Evolutionary conservation across 2,797 vertebrate species (phyloP).

Genomic region (Alca torda): DNA sequence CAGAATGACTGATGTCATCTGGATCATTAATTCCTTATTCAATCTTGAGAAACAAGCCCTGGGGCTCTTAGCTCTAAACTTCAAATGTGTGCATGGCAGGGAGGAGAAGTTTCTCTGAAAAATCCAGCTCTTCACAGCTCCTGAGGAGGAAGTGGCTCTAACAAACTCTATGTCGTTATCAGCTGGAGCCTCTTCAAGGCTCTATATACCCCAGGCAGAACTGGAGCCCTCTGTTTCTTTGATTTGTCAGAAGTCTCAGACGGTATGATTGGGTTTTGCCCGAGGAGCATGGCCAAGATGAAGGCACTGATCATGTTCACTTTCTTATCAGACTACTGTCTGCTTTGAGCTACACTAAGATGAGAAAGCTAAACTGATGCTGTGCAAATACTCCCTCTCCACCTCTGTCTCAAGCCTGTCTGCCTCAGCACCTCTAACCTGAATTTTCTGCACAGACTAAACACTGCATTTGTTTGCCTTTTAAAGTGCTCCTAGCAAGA

Average conservation of each 20-base stretch:
- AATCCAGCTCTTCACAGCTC: neutral
- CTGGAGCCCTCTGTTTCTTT: neutral
- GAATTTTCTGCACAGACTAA: neutral
- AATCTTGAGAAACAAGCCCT: neutral
- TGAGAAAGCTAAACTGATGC: neutral
- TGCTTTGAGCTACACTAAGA: neutral
- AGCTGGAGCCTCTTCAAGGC: neutral
- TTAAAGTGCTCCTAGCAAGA: neutral
- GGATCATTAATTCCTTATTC: neutral
- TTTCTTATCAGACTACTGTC: neutral
- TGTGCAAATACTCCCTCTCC: neutral
- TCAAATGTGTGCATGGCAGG: neutral
- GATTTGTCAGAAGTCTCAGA: neutral
- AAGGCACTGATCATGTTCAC: neutral
- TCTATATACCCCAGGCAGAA: neutral
- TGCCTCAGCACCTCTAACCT: neutral
- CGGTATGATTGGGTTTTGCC: neutral
- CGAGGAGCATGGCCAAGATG: neutral
- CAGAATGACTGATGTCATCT: neutral
- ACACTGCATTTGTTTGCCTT: neutral
- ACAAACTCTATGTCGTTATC: neutral
- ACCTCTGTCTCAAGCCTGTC: neutral
- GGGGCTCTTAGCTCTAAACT: neutral
- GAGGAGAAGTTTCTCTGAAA: neutral
- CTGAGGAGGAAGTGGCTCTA: neutral